phyloP scores from a whole-genome alignment of 2,888 invertebrate species.

The Chalcosyrphus nemorum region DNA sequence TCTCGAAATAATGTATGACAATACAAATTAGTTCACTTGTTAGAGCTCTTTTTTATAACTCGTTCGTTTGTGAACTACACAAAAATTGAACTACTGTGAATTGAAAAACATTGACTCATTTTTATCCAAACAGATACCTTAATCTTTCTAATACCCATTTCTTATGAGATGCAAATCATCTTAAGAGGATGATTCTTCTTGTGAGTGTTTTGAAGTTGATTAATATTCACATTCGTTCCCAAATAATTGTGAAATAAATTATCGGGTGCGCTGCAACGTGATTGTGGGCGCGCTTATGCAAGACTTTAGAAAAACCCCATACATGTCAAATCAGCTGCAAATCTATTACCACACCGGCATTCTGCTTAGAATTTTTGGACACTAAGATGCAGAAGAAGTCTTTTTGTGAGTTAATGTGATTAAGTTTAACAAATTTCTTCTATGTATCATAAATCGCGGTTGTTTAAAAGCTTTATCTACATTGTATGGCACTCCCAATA shows the following conservation, averaged over 20 bases:
- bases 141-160: too few relatives aligned
- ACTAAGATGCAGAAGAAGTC: background rate
- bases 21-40: too few relatives aligned
- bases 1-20: too few relatives aligned
- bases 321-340: background rate
- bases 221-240: too few relatives aligned
- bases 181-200: too few relatives aligned
- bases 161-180: too few relatives aligned
- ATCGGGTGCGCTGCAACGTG: background rate
- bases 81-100: too few relatives aligned
- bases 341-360: background rate
- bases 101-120: too few relatives aligned
- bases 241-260: background rate
- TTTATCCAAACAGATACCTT: too few relatives aligned
- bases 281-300: background rate
- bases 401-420: background rate
- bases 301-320: conserved; percentile 14
- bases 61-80: too few relatives aligned
- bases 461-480: background rate
- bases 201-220: too few relatives aligned
- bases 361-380: background rate
- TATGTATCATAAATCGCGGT: conserved; percentile 1
- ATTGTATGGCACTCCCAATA: conserved; percentile 16
- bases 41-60: too few relatives aligned
- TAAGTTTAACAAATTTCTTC: background rate